A percentile compares a stretch with the other conserved stretches of the same genome.
Evolutionary conservation across 2,797 vertebrate genomes (phyloP).

Genomic region (Remorina albescens): DNA sequence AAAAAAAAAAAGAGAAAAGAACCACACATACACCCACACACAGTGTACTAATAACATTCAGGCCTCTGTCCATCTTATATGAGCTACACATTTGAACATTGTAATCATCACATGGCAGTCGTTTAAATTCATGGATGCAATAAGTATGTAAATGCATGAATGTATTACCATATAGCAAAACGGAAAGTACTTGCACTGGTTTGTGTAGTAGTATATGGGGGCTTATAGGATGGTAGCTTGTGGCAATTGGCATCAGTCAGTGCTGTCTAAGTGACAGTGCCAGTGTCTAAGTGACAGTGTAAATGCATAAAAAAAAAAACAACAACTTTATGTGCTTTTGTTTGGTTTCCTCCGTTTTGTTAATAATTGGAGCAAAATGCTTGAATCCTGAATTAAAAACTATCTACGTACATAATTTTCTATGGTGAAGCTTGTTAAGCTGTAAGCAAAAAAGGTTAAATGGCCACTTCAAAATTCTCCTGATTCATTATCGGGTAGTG

Average conservation of each 20-base stretch:
- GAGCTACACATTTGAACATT: constrained; percentile 65
- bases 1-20: constrained; percentile 2
- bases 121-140: constrained; percentile 69
- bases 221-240: constrained; percentile 24
- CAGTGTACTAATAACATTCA: constrained; percentile 23
- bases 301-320: constrained; percentile 19
- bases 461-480: not conserved
- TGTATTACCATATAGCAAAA: constrained; percentile 57
- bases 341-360: not conserved
- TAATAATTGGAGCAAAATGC: not conserved
- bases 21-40: not conserved
- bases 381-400: constrained; percentile 22
- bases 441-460: not conserved
- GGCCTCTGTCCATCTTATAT: constrained; percentile 39
- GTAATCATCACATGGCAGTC: constrained; percentile 57
- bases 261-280: constrained; percentile 34
- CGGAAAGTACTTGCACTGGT: constrained; percentile 37
- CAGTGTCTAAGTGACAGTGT: constrained; percentile 37
- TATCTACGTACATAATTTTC: not conserved
- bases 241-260: constrained; percentile 58
- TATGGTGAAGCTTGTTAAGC: not conserved
- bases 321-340: constrained; percentile 9
- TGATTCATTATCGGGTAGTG: not conserved
- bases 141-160: constrained; percentile 65
- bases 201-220: constrained; percentile 30